Evolutionary conservation across 2,113 vertebrate genomes (phyloP), one percentile per base, ranked within the genome.

Genomic region (Sinocyclocheilus maitianheensis): DNA sequence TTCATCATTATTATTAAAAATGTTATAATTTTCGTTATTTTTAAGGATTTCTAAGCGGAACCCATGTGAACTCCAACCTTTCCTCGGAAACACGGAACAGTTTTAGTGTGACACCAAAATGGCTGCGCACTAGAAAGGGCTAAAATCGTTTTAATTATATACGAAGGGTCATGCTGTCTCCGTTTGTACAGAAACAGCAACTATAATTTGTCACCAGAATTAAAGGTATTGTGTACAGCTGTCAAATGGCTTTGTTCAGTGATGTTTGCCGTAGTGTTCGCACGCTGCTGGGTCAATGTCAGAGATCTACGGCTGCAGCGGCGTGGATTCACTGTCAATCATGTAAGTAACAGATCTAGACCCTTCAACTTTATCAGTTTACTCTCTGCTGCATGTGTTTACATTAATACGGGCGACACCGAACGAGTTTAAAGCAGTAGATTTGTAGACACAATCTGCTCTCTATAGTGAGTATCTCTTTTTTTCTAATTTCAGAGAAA

Each of bases 211-310:
- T 20, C 2, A 10, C 20, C 43, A 37, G 9, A 58, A 37, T 46
- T 55, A 0, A 53, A 78, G 26, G 5, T 10, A 4, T 53, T 67
- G 18, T 43, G 20, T 18, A n/a, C 1, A 30, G 22, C 18, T 7
- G 12, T 79, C 4, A 72, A n/a, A 94, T 94, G 94, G 86, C 89
- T 37, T 69, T 88, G 88, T 58, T 91, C 55, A 85, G 77, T 0
- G 89, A 80, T 79, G 34, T 93, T 0, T 72, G 85, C 63, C 87
- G 91, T 51, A 40, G 48, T 48, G 72, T 92, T 0, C 88, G 93
- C 7, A 77, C 87, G 5, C n/a, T 94, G 11, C 71, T 93, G 0
- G 86, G 86, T 91, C 92, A 93, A 74, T 91, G 88, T 48, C 91
- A 91, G 10, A 85, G 85, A 37, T 89, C 84, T 80, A 76, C 84